Percentiles rank a stretch among this genome's conserved stretches.
Evolutionary conservation across 2,888 invertebrate species (phyloP).

Genomic region (Luffia ferchaultella): DNA sequence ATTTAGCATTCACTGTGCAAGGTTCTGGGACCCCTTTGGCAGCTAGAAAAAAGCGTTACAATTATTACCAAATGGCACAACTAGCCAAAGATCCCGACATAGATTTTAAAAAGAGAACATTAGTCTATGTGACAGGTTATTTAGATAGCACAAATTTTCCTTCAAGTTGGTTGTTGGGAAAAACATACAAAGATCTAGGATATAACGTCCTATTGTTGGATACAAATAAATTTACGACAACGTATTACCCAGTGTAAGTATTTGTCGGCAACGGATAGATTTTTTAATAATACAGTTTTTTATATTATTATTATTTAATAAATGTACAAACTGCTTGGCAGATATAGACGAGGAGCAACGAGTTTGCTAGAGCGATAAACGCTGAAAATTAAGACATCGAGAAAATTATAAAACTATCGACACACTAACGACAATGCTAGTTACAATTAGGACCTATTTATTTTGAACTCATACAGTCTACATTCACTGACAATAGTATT

Average conservation of each 20-base stretch:
- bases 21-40: slow-evolving; percentile 16
- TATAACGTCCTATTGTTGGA: slow-evolving; percentile 36
- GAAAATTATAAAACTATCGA: no score
- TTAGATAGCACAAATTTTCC: slow-evolving; percentile 31
- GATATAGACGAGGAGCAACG: no score
- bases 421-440: no score
- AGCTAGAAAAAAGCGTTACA: slow-evolving; percentile 24
- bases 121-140: slow-evolving; percentile 37
- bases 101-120: slow-evolving; percentile 26
- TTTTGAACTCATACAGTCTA: no score
- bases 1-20: slow-evolving; percentile 26
- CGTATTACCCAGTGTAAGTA: slow-evolving; percentile 40
- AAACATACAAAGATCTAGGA: slow-evolving; percentile 26
- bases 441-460: no score
- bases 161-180: slow-evolving; percentile 20
- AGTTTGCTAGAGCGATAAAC: no score
- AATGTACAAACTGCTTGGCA: no score
- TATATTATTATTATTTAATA: no score
- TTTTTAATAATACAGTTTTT: no score
- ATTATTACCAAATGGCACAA: slow-evolving; percentile 30
- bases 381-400: no score
- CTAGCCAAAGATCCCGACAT: slow-evolving; percentile 27
- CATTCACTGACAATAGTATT: no score
- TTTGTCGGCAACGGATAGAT: slow-evolving; percentile 3
- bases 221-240: slow-evolving; percentile 29